Conservation (phyloP, 2,797 vertebrate species). For the Malacoctenus gilli region DNA sequence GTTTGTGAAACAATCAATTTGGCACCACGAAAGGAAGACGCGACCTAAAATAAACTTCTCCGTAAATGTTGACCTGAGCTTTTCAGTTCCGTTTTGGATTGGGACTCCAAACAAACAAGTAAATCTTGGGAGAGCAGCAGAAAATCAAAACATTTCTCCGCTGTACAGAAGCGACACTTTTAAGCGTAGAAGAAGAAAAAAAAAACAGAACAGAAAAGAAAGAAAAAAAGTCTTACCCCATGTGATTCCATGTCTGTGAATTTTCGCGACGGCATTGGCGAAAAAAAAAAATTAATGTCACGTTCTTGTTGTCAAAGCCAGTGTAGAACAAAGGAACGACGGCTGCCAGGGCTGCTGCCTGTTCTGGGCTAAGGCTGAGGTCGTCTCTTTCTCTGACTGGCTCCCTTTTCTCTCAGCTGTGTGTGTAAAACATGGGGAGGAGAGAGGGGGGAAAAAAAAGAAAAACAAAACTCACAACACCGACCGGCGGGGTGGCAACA, state of each 20-base stretch:
- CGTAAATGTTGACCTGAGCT: too few relatives aligned
- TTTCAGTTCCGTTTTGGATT: too few relatives aligned
- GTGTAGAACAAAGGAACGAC: slow-evolving; percentile 77
- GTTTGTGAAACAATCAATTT: too few relatives aligned
- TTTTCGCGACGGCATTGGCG: slow-evolving; percentile 69
- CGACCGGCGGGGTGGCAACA: slow-evolving; percentile 78
- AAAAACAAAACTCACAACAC: slow-evolving; percentile 86
- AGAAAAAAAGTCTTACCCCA: slow-evolving; percentile 71
- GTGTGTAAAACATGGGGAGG: slow-evolving; percentile 79
- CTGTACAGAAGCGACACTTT: too few relatives aligned
- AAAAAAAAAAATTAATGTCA: slow-evolving; percentile 27
- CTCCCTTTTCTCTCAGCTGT: slow-evolving; percentile 83
- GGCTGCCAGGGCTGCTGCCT: slow-evolving; percentile 61
- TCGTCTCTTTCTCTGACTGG: slow-evolving; percentile 72
- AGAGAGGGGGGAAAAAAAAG: slow-evolving; percentile 70
- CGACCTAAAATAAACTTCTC: too few relatives aligned
- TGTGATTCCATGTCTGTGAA: slow-evolving; percentile 72
- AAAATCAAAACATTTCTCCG: too few relatives aligned
- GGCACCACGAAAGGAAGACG: too few relatives aligned
- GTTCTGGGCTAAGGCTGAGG: slow-evolving; percentile 66
- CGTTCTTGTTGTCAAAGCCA: slow-evolving; percentile 63
- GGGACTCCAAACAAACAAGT: background rate
- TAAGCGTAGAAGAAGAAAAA: slow-evolving; percentile 5
- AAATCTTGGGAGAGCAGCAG: too few relatives aligned
- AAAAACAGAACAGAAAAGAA: background rate